These are phyloP conservation scores for Sepioteuthis lessoniana DNA, from an alignment of 2,888 invertebrate species.

Conservation along the genomic window DNA sequence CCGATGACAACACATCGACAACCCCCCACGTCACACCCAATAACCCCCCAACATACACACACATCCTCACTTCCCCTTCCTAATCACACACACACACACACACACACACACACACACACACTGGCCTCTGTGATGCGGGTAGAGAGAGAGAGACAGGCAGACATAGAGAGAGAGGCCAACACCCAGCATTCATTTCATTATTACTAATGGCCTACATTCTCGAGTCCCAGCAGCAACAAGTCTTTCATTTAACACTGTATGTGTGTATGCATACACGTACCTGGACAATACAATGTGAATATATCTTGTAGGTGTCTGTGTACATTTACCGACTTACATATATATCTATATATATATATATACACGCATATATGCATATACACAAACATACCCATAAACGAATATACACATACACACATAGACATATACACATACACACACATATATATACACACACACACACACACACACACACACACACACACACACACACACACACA, in stretches of 20 bases:
- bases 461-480: no score
- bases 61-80: neutral
- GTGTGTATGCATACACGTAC: neutral
- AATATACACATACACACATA: neutral
- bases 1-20: neutral
- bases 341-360: neutral
- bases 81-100: neutral
- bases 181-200: constrained; percentile 20
- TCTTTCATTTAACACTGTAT: neutral
- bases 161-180: neutral
- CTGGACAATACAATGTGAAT: neutral
- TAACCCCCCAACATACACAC: neutral
- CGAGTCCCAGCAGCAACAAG: neutral
- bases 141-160: neutral
- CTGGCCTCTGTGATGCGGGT: neutral
- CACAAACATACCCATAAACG: neutral
- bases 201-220: constrained; percentile 33
- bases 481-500: no score
- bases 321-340: neutral
- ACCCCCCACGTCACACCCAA: neutral
- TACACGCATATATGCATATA: neutral
- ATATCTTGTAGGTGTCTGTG: neutral
- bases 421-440: no score
- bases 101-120: neutral
- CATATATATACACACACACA: no score